Base-by-base conservation (phyloP, 2,888 invertebrate species). In the Malacosoma neustria region DNA sequence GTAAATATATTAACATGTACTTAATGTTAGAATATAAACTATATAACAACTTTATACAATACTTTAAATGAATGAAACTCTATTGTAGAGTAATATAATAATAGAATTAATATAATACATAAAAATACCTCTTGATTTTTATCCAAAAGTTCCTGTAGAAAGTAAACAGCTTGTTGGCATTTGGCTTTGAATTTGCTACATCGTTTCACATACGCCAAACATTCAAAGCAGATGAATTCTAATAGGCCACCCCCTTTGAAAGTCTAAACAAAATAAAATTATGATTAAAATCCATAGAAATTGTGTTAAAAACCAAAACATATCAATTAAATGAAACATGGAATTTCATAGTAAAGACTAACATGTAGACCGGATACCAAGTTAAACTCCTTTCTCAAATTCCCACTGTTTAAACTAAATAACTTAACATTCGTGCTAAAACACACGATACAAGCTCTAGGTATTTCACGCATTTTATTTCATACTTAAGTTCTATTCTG, bases 291-390 rank as follows among this genome's bases (percentile, higher is more conserved):
- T 34, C 15, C 11, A 34, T 36, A 36, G 22, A 6, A 14, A n/a
- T n/a, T n/a, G n/a, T n/a, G n/a, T n/a, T n/a, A n/a, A n/a, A n/a
- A n/a, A n/a, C n/a, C n/a, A n/a, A n/a, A n/a, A n/a, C n/a, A n/a
- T n/a, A n/a, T n/a, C n/a, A n/a, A n/a, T n/a, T n/a, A n/a, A n/a
- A n/a, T n/a, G 32, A 32, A 3, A 14, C 5, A 30, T 14, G 4
- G 2, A 29, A n/a, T 5, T 12, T 22, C 22, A 22, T 22, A 22
- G 9, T 11, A 39, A 49, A 46, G 34, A 42, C 42, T 39, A 70
- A 81, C 84, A 72, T 72, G 57, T 35, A 82, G 57, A 34, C 82
- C 81, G 41, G 80, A 68, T 41, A 76, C 48, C 41, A 65, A 54
- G 48, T 72, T 71, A 50, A 64, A 82, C 43, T 74, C 67, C 4